Evolutionary conservation across 2,797 vertebrate genomes (phyloP), one percentile per base, ranked within the genome.

Genomic region (Microctenopoma lineatum): DNA sequence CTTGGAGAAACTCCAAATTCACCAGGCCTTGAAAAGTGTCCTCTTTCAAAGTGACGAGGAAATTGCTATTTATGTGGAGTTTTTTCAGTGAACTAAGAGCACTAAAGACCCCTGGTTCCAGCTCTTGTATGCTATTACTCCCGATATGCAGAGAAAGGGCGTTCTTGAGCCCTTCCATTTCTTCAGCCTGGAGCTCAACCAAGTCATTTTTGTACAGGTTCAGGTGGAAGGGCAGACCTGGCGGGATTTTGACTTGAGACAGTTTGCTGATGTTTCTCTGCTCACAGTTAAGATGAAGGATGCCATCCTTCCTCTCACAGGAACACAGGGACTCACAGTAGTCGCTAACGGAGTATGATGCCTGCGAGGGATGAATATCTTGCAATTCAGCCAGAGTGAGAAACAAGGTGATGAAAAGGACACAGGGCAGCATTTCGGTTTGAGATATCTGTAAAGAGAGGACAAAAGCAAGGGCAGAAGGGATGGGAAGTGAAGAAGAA

Each of bases 31-130:
- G 95, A 85, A 99, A 99, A 0, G 95, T 98, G 87, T 98, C 97
- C 90, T 99, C 97, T 90, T 95, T 97, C 73, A 99, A 93, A 63
- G 94, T 96, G 86, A 98, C 95, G 70, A 99, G 93, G 79, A 96
- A 98, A 92, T 99, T 99, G 86, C 98, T 97, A 92, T 99, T 99
- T 90, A 99, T 98, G 87, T 99, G 97, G 80, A 99, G 95, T 86
- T 98, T 96, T 69, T 95, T 98, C 82, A 99, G 95, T 47, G 95
- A 95, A 42, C 93, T 87, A 8, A 99, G 95, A 55, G 94, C 87
- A 77, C 94, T 95, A 81, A 99, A 99, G 85, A 98, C 95, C 53
- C 97, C 97, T 25, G 96, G 93, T 85, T 99, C 96, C 82, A 99
- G 94, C 92, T 97, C 96, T 84, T 96, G 96, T 84, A 99, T 96